A percentile compares a stretch with the other conserved stretches of the same genome.
Conservation (phyloP, 2,888 invertebrate species). For the Ametastegia equiseti region DNA sequence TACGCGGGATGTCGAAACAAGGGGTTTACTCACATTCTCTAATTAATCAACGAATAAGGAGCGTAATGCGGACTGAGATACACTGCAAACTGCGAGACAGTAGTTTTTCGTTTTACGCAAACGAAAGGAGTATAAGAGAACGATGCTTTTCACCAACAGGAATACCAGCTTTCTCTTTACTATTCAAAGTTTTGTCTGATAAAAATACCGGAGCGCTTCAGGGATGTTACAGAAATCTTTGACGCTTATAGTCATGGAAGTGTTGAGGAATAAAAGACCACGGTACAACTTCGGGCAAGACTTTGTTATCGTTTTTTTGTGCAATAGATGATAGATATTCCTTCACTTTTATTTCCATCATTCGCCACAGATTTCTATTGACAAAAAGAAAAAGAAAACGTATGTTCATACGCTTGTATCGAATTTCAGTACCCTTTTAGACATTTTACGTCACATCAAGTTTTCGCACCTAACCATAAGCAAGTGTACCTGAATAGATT, state of each 20-base stretch:
- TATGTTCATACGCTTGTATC: neutral
- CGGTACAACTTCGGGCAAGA: neutral
- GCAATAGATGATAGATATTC: neutral
- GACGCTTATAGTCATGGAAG: neutral
- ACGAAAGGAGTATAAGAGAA: neutral
- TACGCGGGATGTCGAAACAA: neutral
- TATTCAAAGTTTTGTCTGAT: neutral
- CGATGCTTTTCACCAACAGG: neutral
- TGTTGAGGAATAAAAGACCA: neutral
- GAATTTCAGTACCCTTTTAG: neutral
- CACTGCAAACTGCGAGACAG: neutral
- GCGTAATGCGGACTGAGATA: neutral
- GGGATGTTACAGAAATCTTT: neutral
- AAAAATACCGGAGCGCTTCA: neutral
- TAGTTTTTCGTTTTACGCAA: neutral
- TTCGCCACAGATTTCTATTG: neutral
- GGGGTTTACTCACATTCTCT: neutral
- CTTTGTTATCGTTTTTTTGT: neutral
- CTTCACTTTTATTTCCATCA: no score
- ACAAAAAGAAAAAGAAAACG: neutral
- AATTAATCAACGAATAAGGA: slow-evolving; percentile 1
- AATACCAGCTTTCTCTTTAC: neutral
- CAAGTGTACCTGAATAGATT: no score
- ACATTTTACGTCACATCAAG: neutral
- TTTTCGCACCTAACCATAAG: neutral